Evolutionary conservation across 1,140 invertebrate species (phyloP).

Genomic region (Caenorhabditis inopinata): DNA sequence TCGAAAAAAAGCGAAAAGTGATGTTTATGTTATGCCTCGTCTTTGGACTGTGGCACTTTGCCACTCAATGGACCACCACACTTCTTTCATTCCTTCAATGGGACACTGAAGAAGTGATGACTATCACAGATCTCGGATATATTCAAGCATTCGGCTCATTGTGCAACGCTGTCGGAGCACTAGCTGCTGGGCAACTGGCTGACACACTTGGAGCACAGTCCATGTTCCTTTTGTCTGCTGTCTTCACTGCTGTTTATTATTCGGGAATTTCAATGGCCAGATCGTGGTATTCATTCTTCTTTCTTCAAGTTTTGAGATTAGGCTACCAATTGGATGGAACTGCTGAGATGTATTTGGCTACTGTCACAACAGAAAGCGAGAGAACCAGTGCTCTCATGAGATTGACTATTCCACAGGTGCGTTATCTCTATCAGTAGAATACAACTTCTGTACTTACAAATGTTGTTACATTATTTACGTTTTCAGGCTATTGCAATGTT

Average conservation of each 20-base stretch:
- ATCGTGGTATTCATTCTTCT: conserved; percentile 60
- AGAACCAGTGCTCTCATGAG: conserved; percentile 62
- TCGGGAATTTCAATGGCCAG: conserved; percentile 58
- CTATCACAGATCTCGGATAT: conserved; percentile 65
- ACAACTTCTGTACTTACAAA: neutral
- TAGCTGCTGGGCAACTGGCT: conserved; percentile 62
- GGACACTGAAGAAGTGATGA: conserved; percentile 63
- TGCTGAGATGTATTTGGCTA: conserved; percentile 65
- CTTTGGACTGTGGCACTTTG: conserved; percentile 65
- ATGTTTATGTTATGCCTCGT: conserved; percentile 61
- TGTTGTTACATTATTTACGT: no score
- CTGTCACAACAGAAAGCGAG: conserved; percentile 64
- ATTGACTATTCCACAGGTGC: conserved; percentile 60
- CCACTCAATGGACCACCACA: conserved; percentile 66
- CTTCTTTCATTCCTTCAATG: conserved; percentile 64
- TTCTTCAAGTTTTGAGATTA: conserved; percentile 60
- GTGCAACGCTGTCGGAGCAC: conserved; percentile 61
- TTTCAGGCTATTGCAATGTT: conserved; percentile 58
- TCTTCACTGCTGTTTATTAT: conserved; percentile 64
- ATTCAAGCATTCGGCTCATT: conserved; percentile 64
- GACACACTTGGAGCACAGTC: conserved; percentile 62
- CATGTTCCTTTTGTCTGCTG: conserved; percentile 63
- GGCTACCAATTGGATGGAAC: conserved; percentile 65
- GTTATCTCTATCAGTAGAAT: neutral
- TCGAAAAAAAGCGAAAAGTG: conserved; percentile 60